Base-by-base conservation (phyloP, 2,888 invertebrate genomes). In the Torymus aiolomorphi region DNA sequence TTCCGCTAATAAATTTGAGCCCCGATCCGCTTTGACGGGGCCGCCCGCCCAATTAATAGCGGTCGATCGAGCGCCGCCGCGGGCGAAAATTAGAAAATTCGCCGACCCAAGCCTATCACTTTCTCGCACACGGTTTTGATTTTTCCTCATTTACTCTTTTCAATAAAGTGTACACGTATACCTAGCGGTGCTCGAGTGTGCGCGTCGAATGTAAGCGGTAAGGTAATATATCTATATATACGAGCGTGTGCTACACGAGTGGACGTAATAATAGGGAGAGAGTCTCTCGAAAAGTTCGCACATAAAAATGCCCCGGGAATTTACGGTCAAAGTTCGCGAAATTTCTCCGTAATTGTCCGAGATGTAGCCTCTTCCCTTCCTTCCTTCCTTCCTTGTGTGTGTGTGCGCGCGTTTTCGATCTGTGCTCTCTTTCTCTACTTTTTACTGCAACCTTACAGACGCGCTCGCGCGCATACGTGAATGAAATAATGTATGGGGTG, bases 231-330 rank as follows among this genome's bases (percentile, higher is more conserved):
- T 73, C 69, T 63, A 31, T 1, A 80, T 56, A 76, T 69, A 69
- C 57, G 62, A n/a, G 73, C 49, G 66, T 54, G 70, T n/a, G 13
- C 11, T 13, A 16, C 13, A 13, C 42, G 20, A 42, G 70, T 42
- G 63, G 72, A 62, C 66, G 78, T 81, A 78, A 80, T 81, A 81
- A 78, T 78, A 78, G 81, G 56, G 79, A 69, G 80, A 72, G 49
- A 24, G 4, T 54, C 78, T 67, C 16, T 61, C 67, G 73, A 61
- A 82, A 80, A 80, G 78, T 82, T 82, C 72, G 24, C 61, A 76
- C 76, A 76, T 81, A 80, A 82, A 82, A 82, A 82, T 82, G 63
- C 71, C 80, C 76, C 73, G 72, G 71, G 73, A 71, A 82, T 82
- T 82, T 80, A 82, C 76, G 80, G 74, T 11, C 1, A 59, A 82